Conservation (phyloP, 2,888 invertebrate species). For the Herminia tarsipennalis region DNA sequence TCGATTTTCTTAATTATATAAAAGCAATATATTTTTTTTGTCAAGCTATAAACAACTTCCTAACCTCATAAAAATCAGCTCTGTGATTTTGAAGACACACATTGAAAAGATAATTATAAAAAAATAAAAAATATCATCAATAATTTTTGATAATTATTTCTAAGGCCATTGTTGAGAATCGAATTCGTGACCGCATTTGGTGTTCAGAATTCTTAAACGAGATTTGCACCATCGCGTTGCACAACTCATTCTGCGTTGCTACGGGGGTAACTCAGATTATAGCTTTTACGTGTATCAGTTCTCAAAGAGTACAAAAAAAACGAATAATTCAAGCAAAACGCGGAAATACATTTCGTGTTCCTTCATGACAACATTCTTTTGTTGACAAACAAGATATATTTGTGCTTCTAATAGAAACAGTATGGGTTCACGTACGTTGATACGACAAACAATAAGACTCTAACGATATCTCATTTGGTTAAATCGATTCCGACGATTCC, state of each 20-base stretch:
- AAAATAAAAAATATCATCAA: no score
- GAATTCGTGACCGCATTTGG: not conserved
- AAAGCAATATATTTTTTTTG: no score
- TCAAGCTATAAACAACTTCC: no score
- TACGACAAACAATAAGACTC: constrained; percentile 3
- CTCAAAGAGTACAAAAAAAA: no score
- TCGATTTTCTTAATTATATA: no score
- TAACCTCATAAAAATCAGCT: not conserved
- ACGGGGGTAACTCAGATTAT: no score
- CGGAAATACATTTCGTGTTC: not conserved
- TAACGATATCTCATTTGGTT: constrained; percentile 11
- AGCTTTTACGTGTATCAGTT: no score
- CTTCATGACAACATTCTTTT: not conserved
- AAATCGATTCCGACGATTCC: constrained; percentile 7
- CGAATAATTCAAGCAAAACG: not conserved
- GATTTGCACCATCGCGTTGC: not conserved
- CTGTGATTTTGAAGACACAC: no score
- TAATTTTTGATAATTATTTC: no score
- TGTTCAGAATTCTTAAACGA: not conserved
- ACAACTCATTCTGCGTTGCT: not conserved
- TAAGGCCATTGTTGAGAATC: no score
- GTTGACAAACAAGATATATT: not conserved
- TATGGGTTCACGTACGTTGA: constrained; percentile 4
- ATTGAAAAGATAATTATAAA: no score
- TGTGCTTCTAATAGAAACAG: not conserved